Conservation (phyloP, 2,888 invertebrate species). For the Phaonia tiefii region DNA sequence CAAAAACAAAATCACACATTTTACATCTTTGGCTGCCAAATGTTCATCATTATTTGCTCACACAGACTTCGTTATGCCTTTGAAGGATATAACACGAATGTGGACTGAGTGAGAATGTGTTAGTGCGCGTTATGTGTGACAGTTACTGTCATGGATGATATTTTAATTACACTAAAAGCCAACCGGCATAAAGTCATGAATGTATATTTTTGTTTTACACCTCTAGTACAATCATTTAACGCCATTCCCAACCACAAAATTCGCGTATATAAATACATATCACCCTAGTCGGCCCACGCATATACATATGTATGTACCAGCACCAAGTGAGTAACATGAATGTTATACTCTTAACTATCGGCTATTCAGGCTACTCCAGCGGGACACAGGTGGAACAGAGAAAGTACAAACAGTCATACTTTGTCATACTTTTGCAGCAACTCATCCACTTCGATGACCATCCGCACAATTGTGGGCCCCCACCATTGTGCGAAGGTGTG, state of each 20-base stretch:
- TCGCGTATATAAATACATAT: background rate
- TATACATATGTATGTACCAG: no score
- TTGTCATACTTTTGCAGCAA: background rate
- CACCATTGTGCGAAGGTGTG: no score
- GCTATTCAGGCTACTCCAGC: background rate
- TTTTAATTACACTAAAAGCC: slow-evolving; percentile 69
- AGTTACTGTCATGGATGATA: slow-evolving; percentile 60
- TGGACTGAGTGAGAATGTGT: slow-evolving; percentile 6
- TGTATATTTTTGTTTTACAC: slow-evolving; percentile 64
- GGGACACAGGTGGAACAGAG: slow-evolving; percentile 16
- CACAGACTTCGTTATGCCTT: no score
- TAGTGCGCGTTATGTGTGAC: slow-evolving; percentile 37
- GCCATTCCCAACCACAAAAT: background rate
- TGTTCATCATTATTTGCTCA: slow-evolving; percentile 29
- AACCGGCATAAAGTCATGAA: slow-evolving; percentile 60
- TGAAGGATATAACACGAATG: background rate
- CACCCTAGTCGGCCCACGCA: background rate
- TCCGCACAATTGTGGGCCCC: slow-evolving; percentile 3
- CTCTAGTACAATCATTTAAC: background rate
- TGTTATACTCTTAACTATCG: background rate
- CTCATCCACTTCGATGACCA: slow-evolving; percentile 1
- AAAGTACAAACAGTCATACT: background rate
- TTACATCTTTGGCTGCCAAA: background rate
- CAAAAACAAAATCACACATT: slow-evolving; percentile 9
- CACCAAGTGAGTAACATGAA: background rate